Evolutionary conservation across 2,797 vertebrate species (phyloP).

Genomic region (Smutsia gigantea): DNA sequence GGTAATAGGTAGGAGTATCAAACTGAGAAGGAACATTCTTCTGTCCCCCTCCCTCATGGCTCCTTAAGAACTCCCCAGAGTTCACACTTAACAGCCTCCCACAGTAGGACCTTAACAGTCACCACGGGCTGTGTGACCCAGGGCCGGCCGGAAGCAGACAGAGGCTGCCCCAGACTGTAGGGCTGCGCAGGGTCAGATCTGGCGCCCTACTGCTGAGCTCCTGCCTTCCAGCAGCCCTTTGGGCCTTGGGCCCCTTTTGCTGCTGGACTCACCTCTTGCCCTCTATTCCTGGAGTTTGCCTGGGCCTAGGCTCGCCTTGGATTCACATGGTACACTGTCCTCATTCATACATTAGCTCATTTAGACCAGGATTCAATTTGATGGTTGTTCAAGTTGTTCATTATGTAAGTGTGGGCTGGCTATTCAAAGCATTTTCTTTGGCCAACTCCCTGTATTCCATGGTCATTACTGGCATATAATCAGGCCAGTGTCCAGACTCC

Average conservation of each 20-base stretch:
- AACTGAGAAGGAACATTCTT: background rate
- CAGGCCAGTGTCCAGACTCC: background rate
- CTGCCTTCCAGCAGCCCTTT: background rate
- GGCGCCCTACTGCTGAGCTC: background rate
- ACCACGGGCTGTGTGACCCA: rapidly evolving
- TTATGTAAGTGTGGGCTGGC: background rate
- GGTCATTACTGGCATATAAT: background rate
- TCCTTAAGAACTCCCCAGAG: rapidly evolving
- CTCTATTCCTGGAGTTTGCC: background rate
- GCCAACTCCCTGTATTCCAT: background rate
- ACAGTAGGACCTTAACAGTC: rapidly evolving
- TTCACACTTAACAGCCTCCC: background rate
- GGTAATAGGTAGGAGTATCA: background rate
- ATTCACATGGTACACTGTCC: background rate
- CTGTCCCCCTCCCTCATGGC: too few species aligned
- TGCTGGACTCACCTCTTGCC: background rate
- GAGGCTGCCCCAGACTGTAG: too few species aligned
- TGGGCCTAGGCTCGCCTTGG: background rate
- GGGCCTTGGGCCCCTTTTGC: background rate
- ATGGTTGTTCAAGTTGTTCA: background rate
- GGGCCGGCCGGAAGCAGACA: background rate
- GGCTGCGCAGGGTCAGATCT: too few species aligned
- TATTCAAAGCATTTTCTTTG: background rate
- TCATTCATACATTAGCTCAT: background rate
- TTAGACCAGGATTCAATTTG: background rate